Percentiles rank a stretch among this genome's conserved stretches.
Conservation (phyloP, 2,113 vertebrate genomes). For the Triplophysa siluroides region DNA sequence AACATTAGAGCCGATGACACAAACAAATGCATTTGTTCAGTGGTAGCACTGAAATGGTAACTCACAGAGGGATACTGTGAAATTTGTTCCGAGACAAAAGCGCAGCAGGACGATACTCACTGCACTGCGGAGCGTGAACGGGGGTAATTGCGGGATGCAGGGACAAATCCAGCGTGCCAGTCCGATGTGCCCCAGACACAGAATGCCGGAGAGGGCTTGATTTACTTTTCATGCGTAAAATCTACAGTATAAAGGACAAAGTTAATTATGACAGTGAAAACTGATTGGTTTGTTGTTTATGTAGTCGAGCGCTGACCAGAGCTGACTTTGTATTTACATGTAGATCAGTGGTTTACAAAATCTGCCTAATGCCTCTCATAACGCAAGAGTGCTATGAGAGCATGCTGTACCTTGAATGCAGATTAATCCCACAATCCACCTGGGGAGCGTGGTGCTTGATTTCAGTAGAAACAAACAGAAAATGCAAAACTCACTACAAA, state of each 20-base stretch:
- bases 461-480: background rate
- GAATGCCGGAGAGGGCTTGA: background rate
- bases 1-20: constrained; percentile 41
- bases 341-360: background rate
- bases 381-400: too few relatives aligned
- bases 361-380: too few relatives aligned
- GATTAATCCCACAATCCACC: too few relatives aligned
- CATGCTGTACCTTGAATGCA: too few relatives aligned
- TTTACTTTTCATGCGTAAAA: constrained; percentile 8
- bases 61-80: constrained; percentile 17
- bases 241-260: background rate
- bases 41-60: constrained; percentile 39
- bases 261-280: background rate
- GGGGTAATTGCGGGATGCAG: constrained; percentile 21
- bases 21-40: constrained; percentile 51
- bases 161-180: constrained; percentile 45
- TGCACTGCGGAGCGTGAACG: constrained; percentile 33
- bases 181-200: constrained; percentile 27
- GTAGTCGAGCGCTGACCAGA: background rate
- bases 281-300: constrained; percentile 10
- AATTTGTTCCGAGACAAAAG: constrained; percentile 37
- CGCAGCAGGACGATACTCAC: constrained; percentile 29
- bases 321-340: background rate
- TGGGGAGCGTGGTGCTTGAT: background rate
- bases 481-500: too few relatives aligned